Percentiles rank a stretch among this genome's conserved stretches.
Evolutionary conservation across 1,140 invertebrate species (phyloP).

Genomic region (Rhagoletis pomonella): DNA sequence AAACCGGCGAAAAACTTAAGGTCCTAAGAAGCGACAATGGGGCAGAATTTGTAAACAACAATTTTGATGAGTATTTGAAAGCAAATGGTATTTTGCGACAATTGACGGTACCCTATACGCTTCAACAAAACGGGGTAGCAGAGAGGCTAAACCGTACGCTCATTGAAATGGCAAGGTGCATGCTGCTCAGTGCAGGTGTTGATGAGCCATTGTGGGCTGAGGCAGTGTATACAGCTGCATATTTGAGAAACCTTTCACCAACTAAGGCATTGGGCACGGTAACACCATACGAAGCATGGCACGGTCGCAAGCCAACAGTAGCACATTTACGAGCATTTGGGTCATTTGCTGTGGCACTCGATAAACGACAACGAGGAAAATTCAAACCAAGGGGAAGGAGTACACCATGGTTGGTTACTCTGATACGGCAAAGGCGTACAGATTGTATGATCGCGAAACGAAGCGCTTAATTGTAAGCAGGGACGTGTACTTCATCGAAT

Average conservation of each 20-base stretch:
- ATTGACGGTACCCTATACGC: slow-evolving; percentile 64
- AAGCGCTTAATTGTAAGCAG: background rate
- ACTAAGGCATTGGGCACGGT: slow-evolving; percentile 42
- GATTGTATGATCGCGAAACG: slow-evolving; percentile 28
- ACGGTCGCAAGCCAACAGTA: slow-evolving; percentile 14
- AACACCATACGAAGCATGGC: slow-evolving; percentile 52
- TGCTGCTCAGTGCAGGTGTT: slow-evolving; percentile 65
- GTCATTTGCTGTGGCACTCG: background rate
- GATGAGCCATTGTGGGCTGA: slow-evolving; percentile 74
- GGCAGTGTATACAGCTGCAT: slow-evolving; percentile 61
- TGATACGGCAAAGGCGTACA: slow-evolving; percentile 51
- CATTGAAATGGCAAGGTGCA: slow-evolving; percentile 61
- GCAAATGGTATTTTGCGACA: slow-evolving; percentile 56
- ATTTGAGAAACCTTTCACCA: slow-evolving; percentile 54
- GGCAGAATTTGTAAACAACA: slow-evolving; percentile 64
- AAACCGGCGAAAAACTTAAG: slow-evolving; percentile 63
- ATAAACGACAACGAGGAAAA: slow-evolving; percentile 36
- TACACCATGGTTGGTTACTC: slow-evolving; percentile 55
- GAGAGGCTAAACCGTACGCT: slow-evolving; percentile 63
- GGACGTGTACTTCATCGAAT: slow-evolving; percentile 44
- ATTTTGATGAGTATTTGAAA: slow-evolving; percentile 55
- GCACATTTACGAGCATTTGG: slow-evolving; percentile 35
- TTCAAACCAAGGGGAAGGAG: slow-evolving; percentile 52
- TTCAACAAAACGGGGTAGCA: slow-evolving; percentile 70
- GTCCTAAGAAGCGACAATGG: slow-evolving; percentile 67